Conservation (phyloP, 2,888 invertebrate genomes). For the Ectemnius lituratus region DNA sequence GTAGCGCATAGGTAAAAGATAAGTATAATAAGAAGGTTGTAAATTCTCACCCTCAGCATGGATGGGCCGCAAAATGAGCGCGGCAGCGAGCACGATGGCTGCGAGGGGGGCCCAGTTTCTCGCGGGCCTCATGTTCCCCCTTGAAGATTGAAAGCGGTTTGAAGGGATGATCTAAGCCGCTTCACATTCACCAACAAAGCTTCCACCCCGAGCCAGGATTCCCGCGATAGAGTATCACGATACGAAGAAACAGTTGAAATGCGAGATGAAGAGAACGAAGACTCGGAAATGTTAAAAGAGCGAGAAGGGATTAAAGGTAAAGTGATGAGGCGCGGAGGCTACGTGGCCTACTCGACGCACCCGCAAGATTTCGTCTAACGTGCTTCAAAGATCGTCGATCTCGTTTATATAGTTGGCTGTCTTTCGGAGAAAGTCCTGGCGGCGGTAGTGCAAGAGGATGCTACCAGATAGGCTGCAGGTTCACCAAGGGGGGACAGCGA, state of each 20-base stretch:
- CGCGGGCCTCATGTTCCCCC: slow-evolving; percentile 66
- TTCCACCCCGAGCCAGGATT: slow-evolving; percentile 26
- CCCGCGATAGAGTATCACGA: slow-evolving; percentile 1
- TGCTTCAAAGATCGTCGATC: slow-evolving; percentile 74
- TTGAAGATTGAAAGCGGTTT: background rate
- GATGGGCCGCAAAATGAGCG: slow-evolving; percentile 66
- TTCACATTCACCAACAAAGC: slow-evolving; percentile 55
- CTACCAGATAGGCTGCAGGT: slow-evolving; percentile 55
- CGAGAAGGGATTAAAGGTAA: slow-evolving; percentile 2
- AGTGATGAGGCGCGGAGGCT: slow-evolving; percentile 41
- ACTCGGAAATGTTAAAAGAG: background rate
- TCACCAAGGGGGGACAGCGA: slow-evolving; percentile 14
- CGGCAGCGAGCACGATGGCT: slow-evolving; percentile 66
- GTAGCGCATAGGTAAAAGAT: too few relatives aligned
- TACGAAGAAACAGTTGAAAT: background rate
- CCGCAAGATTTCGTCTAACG: slow-evolving; percentile 75
- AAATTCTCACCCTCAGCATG: slow-evolving; percentile 72
- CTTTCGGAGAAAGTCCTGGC: slow-evolving; percentile 77
- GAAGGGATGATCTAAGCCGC: slow-evolving; percentile 27
- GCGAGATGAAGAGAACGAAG: background rate
- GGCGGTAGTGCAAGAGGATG: slow-evolving; percentile 66
- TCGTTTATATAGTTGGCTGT: slow-evolving; percentile 76
- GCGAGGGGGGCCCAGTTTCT: slow-evolving; percentile 69
- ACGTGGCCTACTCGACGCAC: slow-evolving; percentile 59
- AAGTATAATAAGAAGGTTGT: too few relatives aligned